phyloP scores from a whole-genome alignment of 2,888 invertebrate genomes.

The Pantelozetes paolii region DNA sequence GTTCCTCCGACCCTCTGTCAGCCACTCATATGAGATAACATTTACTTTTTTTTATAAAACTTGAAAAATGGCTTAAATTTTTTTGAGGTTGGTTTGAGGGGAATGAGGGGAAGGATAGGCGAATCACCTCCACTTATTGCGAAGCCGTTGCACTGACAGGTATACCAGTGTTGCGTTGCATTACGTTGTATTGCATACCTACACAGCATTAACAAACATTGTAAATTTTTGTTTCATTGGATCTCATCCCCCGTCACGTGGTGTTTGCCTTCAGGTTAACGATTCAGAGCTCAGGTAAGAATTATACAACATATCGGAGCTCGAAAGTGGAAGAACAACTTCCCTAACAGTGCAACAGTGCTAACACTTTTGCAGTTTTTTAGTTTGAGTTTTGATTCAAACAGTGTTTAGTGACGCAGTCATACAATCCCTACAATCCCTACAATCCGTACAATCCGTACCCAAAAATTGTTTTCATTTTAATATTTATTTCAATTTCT shows the following conservation, averaged over 20 bases:
- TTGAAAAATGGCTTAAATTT: conserved; percentile 23
- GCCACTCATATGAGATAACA: conserved; percentile 1
- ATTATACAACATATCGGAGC: conserved; percentile 26
- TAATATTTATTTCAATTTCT: neutral
- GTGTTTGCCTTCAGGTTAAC: conserved; percentile 27
- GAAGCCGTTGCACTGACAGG: conserved; percentile 33
- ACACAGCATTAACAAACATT: conserved; percentile 23
- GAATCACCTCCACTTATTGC: conserved; percentile 35
- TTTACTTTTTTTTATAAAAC: conserved; percentile 1
- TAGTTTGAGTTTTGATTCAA: conserved; percentile 15
- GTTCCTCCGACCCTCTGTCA: neutral
- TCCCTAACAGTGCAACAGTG: conserved; percentile 6
- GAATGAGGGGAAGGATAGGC: conserved; percentile 24
- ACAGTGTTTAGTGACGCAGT: conserved; percentile 35
- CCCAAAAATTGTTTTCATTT: neutral
- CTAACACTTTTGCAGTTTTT: conserved; percentile 28
- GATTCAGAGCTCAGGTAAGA: conserved; percentile 22
- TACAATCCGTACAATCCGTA: neutral
- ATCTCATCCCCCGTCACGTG: conserved; percentile 17
- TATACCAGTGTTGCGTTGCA: neutral
- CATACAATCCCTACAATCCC: conserved; percentile 3
- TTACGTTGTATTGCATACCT: conserved; percentile 24
- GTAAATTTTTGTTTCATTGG: conserved; percentile 27
- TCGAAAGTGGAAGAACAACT: conserved; percentile 28
- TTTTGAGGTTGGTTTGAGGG: conserved; percentile 30